Conservation (phyloP, 1,140 invertebrate species). For the Penaeus chinensis region DNA sequence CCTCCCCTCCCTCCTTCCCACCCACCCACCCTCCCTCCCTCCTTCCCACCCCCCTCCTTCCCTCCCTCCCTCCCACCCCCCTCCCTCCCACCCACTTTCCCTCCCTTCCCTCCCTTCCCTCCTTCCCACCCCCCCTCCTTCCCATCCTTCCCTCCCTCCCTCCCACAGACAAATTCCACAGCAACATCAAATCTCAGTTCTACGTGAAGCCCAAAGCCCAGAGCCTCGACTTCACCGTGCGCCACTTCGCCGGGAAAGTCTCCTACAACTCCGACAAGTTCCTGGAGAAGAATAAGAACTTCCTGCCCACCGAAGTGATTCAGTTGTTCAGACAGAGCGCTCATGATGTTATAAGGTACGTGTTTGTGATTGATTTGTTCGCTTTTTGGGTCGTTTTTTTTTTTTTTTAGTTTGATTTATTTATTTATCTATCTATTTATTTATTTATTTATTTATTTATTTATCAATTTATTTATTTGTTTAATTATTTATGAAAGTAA, state of each 20-base stretch:
- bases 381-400: too few species aligned
- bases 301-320: constrained; percentile 82
- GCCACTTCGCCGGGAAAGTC: constrained; percentile 82
- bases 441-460: too few species aligned
- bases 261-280: constrained; percentile 83
- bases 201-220: constrained; percentile 83
- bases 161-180: constrained; percentile 84
- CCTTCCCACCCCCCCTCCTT: too few species aligned
- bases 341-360: constrained; percentile 72
- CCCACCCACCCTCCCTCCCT: too few species aligned
- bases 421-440: too few species aligned
- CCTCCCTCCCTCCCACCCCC: constrained; percentile 50
- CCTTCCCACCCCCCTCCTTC: not conserved
- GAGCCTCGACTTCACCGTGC: constrained; percentile 78
- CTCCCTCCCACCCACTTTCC: too few species aligned
- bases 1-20: too few species aligned
- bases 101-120: too few species aligned
- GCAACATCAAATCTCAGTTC: constrained; percentile 81
- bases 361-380: too few species aligned
- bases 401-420: too few species aligned
- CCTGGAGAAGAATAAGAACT: constrained; percentile 86
- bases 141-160: not conserved
- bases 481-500: too few species aligned
- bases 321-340: constrained; percentile 80
- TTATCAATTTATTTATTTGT: too few species aligned